Evolutionary conservation across 2,113 vertebrate genomes (phyloP).

Genomic region (Formicarius rufipectus): DNA sequence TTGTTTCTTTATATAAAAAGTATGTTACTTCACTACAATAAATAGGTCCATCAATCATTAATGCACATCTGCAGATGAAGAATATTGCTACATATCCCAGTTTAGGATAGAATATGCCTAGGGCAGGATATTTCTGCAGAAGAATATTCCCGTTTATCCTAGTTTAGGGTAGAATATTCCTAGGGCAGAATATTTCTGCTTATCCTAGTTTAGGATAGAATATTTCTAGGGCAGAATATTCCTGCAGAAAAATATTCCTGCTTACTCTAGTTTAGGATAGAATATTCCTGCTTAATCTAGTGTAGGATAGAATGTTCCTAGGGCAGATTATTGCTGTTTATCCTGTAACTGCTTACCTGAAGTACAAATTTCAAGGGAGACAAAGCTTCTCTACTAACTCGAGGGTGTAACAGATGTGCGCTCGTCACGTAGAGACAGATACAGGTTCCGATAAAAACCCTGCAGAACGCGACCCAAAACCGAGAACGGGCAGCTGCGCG

Average conservation of each 20-base stretch:
- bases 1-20: neutral
- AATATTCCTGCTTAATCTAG: too few relatives aligned
- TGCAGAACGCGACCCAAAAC: rapidly evolving
- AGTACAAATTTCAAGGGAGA: rapidly evolving
- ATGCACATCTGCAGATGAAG: neutral
- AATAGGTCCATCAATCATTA: rapidly evolving
- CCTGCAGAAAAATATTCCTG: too few relatives aligned
- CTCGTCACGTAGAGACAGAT: neutral
- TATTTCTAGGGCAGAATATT: too few relatives aligned
- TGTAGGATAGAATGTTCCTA: too few relatives aligned
- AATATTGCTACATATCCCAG: neutral
- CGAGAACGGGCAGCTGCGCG: neutral
- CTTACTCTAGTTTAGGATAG: too few relatives aligned
- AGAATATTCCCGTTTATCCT: neutral
- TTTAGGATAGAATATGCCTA: neutral
- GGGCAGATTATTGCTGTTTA: too few relatives aligned
- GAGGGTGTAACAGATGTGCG: rapidly evolving
- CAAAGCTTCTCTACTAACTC: neutral
- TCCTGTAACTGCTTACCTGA: neutral
- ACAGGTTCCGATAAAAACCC: rapidly evolving
- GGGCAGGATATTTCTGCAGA: neutral
- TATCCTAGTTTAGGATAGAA: too few relatives aligned
- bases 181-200: neutral
- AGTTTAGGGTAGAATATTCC: neutral
- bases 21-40: neutral